Evolutionary conservation across 1,140 invertebrate species (phyloP).

Genomic region (Battus philenor): DNA sequence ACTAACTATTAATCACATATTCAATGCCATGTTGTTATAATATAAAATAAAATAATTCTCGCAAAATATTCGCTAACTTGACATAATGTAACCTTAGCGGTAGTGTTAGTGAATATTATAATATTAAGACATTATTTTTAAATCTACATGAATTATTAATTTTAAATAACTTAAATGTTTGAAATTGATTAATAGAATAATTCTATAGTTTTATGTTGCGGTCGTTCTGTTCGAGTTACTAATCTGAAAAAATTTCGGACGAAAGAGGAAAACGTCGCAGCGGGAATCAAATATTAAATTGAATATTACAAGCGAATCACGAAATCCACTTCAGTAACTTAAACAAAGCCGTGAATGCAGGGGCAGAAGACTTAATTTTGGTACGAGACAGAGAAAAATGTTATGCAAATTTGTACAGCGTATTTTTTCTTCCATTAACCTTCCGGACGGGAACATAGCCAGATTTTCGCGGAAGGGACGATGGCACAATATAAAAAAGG

Average conservation of each 20-base stretch:
- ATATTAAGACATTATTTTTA: too few relatives aligned
- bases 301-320: conserved; percentile 59
- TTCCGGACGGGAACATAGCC: conserved; percentile 40
- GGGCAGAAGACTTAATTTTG: conserved; percentile 59
- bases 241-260: conserved; percentile 19
- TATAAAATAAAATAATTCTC: too few relatives aligned
- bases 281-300: conserved; percentile 39
- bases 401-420: conserved; percentile 73
- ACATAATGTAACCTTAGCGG: too few relatives aligned
- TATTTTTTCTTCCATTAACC: conserved; percentile 73
- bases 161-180: too few relatives aligned
- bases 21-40: too few relatives aligned
- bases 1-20: too few relatives aligned
- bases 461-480: conserved; percentile 33
- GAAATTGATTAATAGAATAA: too few relatives aligned
- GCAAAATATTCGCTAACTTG: too few relatives aligned
- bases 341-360: conserved; percentile 59
- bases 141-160: too few relatives aligned
- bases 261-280: conserved; percentile 21
- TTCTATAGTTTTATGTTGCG: too few relatives aligned
- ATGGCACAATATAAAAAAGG: conserved; percentile 50
- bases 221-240: too few relatives aligned
- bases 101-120: too few relatives aligned
- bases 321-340: conserved; percentile 57
- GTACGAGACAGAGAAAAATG: conserved; percentile 63